Evolutionary conservation across 2,113 vertebrate genomes (phyloP), one percentile per base, ranked within the genome.

Genomic region (Romanogobio albipinnatus): DNA sequence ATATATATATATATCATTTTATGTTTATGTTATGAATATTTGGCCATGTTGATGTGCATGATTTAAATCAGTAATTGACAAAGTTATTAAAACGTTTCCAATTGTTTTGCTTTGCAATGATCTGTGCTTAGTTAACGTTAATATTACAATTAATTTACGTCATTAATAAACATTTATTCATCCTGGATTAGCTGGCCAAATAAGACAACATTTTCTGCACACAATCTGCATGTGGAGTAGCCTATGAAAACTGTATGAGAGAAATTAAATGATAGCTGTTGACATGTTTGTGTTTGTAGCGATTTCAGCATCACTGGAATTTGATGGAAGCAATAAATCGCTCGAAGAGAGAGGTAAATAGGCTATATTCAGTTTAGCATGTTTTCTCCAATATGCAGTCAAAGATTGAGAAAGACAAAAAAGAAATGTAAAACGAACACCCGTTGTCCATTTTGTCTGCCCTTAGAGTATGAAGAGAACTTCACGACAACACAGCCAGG

Each of bases 221-320:
- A 24, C 5, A 3, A 22, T 70, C 66, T 5, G 17, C 33, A 4
- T 68, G 33, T 36, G 29, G 8, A 33, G 17, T 39, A 56, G 17
- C 7, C 53, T 56, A 39, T 10, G 3, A 39, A 68, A 10, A 4
- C 66, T 39, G 17, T 39, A 26, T 49, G 43, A 51, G 39, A 47
- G 43, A 74, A 76, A 56, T 45, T 1, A n/a, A 62, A 61, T 29
- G 1, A 33, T 22, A 29, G 53, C 2, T 36, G 17, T 87, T 33
- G 24, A 5, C 58, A 64, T 62, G 73, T 4, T 88, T 45, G 43
- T 82, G 14, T 71, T 77, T 83, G 3, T 17, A 95, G 94, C 84
- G 76, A 79, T 91, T 13, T 89, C 91, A 74, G 91, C 91, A 3
- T 94, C 91, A 61, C 89, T 94, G 91, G 89, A 92, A 13, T 87